phyloP scores from a whole-genome alignment of 2,797 vertebrate species.

The Hephaestus fuliginosus region DNA sequence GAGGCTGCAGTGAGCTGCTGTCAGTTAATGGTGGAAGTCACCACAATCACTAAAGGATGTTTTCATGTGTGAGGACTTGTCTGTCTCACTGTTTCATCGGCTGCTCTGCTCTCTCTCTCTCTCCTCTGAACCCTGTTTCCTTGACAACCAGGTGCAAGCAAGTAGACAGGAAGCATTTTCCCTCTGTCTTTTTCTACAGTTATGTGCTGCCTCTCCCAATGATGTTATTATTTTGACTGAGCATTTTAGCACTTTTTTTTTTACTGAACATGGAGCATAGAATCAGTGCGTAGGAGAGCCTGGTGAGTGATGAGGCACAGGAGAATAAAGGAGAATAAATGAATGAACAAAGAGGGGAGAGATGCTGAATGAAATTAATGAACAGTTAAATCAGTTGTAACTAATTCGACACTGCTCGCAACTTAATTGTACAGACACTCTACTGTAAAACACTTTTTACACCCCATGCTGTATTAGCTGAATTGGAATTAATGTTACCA shows the following conservation, averaged over 20 bases:
- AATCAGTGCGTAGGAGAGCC: neutral
- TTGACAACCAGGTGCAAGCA: slow-evolving; percentile 75
- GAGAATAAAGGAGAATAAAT: slow-evolving; percentile 7
- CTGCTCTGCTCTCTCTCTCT: slow-evolving; percentile 21
- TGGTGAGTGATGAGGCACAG: slow-evolving; percentile 8
- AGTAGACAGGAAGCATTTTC: slow-evolving; percentile 47
- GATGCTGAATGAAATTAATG: slow-evolving; percentile 5
- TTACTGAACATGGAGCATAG: neutral
- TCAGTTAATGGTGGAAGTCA: slow-evolving; percentile 50
- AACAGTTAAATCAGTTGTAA: slow-evolving; percentile 26
- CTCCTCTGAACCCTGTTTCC: slow-evolving; percentile 70
- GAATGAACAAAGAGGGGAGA: slow-evolving; percentile 8
- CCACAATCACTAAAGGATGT: slow-evolving; percentile 41
- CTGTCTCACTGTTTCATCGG: slow-evolving; percentile 50
- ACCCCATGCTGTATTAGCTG: neutral
- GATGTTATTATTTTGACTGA: slow-evolving; percentile 22
- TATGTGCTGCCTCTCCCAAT: slow-evolving; percentile 22
- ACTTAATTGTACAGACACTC: slow-evolving; percentile 16
- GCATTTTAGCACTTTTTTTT: slow-evolving; percentile 12
- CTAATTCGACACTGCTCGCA: slow-evolving; percentile 7
- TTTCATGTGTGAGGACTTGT: slow-evolving; percentile 53
- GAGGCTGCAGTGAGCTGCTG: slow-evolving; percentile 35
- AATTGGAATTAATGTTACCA: neutral
- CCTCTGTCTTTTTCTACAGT: slow-evolving; percentile 35
- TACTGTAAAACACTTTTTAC: neutral